These are phyloP conservation scores for Buathra laborator DNA, from an alignment of 2,888 invertebrate species.

Conservation along the genomic window DNA sequence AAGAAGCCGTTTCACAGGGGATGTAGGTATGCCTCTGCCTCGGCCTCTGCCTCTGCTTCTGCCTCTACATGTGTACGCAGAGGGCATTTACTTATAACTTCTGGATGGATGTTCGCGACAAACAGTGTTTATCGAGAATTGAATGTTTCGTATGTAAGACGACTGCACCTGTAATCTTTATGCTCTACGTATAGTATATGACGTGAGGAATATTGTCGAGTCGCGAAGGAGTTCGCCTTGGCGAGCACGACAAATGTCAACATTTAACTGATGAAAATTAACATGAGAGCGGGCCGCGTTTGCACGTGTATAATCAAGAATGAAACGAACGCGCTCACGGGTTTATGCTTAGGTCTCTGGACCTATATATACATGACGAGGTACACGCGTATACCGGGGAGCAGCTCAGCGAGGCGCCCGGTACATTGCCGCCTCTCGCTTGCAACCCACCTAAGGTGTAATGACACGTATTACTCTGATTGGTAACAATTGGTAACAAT, in stretches of 20 bases:
- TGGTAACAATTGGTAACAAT: constrained; percentile 84
- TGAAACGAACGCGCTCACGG: constrained; percentile 60
- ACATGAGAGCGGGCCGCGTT: constrained; percentile 49
- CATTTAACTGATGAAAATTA: constrained; percentile 69
- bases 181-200: constrained; percentile 9
- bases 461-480: constrained; percentile 84
- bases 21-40: background rate
- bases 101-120: constrained; percentile 53
- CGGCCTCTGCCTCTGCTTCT: no score
- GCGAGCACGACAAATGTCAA: constrained; percentile 66
- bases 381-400: constrained; percentile 61
- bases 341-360: constrained; percentile 32
- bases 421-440: constrained; percentile 73
- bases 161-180: constrained; percentile 54
- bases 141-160: constrained; percentile 46
- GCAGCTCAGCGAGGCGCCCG: constrained; percentile 66
- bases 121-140: constrained; percentile 60
- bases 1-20: constrained; percentile 63
- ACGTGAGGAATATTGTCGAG: constrained; percentile 1
- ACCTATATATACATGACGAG: constrained; percentile 26
- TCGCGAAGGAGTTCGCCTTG: constrained; percentile 33
- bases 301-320: constrained; percentile 59
- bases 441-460: constrained; percentile 70
- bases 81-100: constrained; percentile 27
- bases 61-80: background rate